Conservation (phyloP, 1,140 invertebrate genomes). For the Sinella curviseta region DNA sequence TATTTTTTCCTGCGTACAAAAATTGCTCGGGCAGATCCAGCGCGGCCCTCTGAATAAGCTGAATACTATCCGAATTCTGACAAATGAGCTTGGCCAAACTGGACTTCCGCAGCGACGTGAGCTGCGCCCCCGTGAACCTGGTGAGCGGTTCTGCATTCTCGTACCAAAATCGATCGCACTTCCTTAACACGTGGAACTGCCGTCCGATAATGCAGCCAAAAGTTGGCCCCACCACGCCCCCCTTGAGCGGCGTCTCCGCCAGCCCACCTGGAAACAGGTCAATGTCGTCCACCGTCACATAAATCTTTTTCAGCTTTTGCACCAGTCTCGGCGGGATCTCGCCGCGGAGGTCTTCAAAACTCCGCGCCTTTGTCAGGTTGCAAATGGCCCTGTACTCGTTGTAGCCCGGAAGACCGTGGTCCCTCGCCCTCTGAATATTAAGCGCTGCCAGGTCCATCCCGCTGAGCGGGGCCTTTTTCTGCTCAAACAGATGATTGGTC, state of each 20-base stretch:
- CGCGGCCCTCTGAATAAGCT: conserved; percentile 62
- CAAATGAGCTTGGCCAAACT: conserved; percentile 72
- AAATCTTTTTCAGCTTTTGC: conserved; percentile 55
- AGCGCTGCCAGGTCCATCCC: conserved; percentile 87
- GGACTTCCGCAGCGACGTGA: conserved; percentile 70
- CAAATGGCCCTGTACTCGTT: conserved; percentile 63
- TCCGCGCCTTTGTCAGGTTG: conserved; percentile 62
- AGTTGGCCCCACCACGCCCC: conserved; percentile 59
- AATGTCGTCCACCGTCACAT: conserved; percentile 61
- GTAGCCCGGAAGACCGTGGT: conserved; percentile 67
- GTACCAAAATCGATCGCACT: conserved; percentile 90
- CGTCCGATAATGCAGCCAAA: conserved; percentile 62
- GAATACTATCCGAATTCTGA: conserved; percentile 72
- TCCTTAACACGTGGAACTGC: conserved; percentile 66
- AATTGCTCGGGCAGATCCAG: conserved; percentile 59
- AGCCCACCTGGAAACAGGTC: conserved; percentile 63
- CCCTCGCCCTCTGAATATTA: conserved; percentile 77
- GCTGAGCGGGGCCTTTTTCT: conserved; percentile 57
- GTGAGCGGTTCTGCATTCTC: conserved; percentile 61
- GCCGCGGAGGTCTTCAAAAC: conserved; percentile 73
- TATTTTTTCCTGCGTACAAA: conserved; percentile 58
- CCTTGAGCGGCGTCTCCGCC: conserved; percentile 59
- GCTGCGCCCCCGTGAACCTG: conserved; percentile 65
- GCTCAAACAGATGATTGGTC: conserved; percentile 62
- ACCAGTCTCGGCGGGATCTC: conserved; percentile 60